Percentiles rank a stretch among this genome's conserved stretches.
phyloP scores from a whole-genome alignment of 2,797 vertebrate genomes.

The Agapornis canus region DNA sequence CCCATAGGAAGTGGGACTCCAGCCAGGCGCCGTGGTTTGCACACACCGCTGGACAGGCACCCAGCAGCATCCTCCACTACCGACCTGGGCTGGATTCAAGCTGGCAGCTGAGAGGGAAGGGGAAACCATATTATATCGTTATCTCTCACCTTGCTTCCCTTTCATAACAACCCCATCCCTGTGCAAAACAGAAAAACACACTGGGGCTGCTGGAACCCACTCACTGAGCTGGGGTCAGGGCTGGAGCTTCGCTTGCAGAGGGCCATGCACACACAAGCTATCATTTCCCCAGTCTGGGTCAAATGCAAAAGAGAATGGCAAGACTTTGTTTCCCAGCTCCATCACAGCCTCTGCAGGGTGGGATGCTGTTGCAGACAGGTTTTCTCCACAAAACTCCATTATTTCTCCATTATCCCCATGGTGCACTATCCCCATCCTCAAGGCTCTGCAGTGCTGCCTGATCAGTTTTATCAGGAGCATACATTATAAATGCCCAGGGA shows the following conservation, averaged over 20 bases:
- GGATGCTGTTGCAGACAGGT: not conserved
- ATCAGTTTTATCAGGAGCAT: not conserved
- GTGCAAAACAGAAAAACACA: slow-evolving; percentile 45
- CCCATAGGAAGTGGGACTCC: not conserved
- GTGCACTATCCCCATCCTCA: not conserved
- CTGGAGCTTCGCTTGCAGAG: accelerated
- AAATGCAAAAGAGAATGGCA: slow-evolving; percentile 26
- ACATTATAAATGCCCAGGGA: not conserved
- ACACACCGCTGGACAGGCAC: not conserved
- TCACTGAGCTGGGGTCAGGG: not conserved
- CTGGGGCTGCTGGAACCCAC: not conserved
- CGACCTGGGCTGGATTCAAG: slow-evolving; percentile 43
- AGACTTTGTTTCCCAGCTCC: not conserved
- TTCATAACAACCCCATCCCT: not conserved
- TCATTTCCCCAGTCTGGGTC: not conserved
- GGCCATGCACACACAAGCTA: not conserved
- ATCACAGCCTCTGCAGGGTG: not conserved
- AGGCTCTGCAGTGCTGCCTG: not conserved
- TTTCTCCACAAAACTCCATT: not conserved
- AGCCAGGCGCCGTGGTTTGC: not conserved
- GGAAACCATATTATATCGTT: slow-evolving; percentile 55
- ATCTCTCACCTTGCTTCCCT: slow-evolving; percentile 61
- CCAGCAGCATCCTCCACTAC: not conserved
- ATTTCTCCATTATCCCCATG: not conserved
- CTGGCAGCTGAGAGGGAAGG: slow-evolving; percentile 54